phyloP scores from a whole-genome alignment of 2,113 vertebrate species.

The Columbina picui region DNA sequence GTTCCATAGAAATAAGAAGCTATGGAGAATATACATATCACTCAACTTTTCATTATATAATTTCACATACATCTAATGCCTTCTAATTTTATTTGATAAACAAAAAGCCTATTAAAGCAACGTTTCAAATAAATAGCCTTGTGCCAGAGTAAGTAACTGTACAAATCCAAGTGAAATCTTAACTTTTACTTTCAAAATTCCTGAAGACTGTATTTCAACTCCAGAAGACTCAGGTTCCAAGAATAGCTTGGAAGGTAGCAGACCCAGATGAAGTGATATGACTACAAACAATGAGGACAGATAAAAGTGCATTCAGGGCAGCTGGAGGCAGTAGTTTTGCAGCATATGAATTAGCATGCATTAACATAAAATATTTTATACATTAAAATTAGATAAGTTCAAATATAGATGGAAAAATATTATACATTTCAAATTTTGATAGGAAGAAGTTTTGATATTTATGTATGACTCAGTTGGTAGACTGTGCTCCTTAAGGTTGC shows the following conservation, averaged over 20 bases:
- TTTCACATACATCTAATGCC: not conserved
- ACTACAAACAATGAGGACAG: not conserved
- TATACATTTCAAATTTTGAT: rapidly evolving
- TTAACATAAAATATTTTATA: not conserved
- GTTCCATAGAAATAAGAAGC: not conserved
- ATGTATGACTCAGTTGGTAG: not conserved
- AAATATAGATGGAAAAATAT: not conserved
- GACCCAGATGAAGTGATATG: not conserved
- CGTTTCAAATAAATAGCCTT: not conserved
- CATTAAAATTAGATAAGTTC: not conserved
- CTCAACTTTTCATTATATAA: rapidly evolving
- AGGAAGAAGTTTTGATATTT: not conserved
- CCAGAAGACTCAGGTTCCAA: not conserved
- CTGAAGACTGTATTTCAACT: not conserved
- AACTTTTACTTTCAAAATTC: not conserved
- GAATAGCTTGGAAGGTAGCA: not conserved
- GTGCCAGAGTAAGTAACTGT: not conserved
- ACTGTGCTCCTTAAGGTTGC: not conserved
- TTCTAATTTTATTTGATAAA: not conserved
- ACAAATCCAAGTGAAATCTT: not conserved
- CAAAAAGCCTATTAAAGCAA: not conserved
- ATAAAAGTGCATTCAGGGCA: not conserved
- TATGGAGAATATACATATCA: not conserved
- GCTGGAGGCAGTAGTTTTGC: not conserved
- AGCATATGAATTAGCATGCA: not conserved